Evolutionary conservation across 2,113 vertebrate species (phyloP), one percentile per base, ranked within the genome.

Genomic region (Percopsis transmontana): DNA sequence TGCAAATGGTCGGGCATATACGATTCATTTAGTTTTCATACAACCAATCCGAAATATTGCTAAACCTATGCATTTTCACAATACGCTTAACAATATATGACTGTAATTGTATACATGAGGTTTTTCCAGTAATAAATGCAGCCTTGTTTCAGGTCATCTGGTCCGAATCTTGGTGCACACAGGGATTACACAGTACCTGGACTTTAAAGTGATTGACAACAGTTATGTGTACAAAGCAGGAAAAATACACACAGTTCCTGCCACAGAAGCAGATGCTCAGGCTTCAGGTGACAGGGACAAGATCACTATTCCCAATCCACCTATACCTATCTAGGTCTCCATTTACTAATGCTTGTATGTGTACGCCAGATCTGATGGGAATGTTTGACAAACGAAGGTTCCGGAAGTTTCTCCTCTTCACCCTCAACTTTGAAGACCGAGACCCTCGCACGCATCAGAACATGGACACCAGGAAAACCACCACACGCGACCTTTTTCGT

Each of bases 171-270:
- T 99, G 87, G 84, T 98, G 65, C 94, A 93, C 80, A 98, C 96
- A 19, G 96, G 96, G 72, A 96, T 98, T n/a, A 99, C 96, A 38
- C 94, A 95, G 3, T 99, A 98, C 79, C 68, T 99, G 87, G 97
- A 99, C 90, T 98, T 99, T 87, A 98, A 98, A 89, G 94, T 97
- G n/a, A 91, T 95, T 2, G 94, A 96, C 79, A 96, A 95, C 24
- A 98, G 94, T 79, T 99, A 93, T 0, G 93, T 97, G 10, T 98
- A 95, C 86, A 96, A 94, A 81, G 93, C 93, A 62, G 96, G 97
- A 0, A 96, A 96, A 90, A 87, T 98, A 77, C 94, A 98, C 88
- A 98, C 95, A 87, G 96, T 98, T 58, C 97, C 97, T 20, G 94
- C 94, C 21, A 96, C 94, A 15, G 97, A 98, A 80, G 90, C 94